A percentile compares a stretch with the other conserved stretches of the same genome.
phyloP scores from a whole-genome alignment of 2,888 invertebrate species.

The Napeogenes sylphis region DNA sequence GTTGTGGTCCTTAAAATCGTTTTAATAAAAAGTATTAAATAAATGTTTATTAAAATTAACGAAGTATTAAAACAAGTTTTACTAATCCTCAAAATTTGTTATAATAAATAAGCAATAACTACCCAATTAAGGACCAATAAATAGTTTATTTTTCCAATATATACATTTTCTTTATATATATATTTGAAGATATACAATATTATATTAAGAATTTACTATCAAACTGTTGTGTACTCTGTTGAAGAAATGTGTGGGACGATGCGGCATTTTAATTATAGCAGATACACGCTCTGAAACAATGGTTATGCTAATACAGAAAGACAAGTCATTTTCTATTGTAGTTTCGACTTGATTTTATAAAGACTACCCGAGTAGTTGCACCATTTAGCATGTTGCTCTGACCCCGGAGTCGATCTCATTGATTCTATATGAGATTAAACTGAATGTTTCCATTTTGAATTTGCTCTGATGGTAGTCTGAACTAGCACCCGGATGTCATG shows the following conservation, averaged over 20 bases:
- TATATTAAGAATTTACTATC: not conserved
- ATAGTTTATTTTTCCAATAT: too few relatives aligned
- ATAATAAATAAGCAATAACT: too few relatives aligned
- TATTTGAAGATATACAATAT: too few relatives aligned
- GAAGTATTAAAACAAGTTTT: too few relatives aligned
- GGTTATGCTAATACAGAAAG: slow-evolving; percentile 38
- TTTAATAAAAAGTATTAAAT: too few relatives aligned
- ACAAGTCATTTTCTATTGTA: slow-evolving; percentile 36
- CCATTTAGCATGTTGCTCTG: slow-evolving; percentile 66
- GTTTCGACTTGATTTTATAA: slow-evolving; percentile 20
- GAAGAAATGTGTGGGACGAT: not conserved
- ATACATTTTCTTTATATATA: too few relatives aligned
- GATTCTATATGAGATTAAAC: slow-evolving; percentile 69
- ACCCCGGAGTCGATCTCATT: slow-evolving; percentile 62
- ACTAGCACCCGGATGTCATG: slow-evolving; percentile 73
- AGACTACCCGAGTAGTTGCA: slow-evolving; percentile 42
- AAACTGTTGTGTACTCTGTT: not conserved
- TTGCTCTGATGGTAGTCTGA: slow-evolving; percentile 61
- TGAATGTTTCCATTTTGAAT: slow-evolving; percentile 68
- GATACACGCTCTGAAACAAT: slow-evolving; percentile 6
- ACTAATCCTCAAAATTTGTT: too few relatives aligned
- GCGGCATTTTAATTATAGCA: not conserved
- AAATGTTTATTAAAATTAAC: too few relatives aligned
- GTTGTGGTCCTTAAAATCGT: too few relatives aligned
- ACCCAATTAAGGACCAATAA: too few relatives aligned